Percentiles rank a stretch among this genome's conserved stretches.
These are phyloP conservation scores for Campoplex capitator DNA, from an alignment of 2,888 invertebrate genomes.

Conservation along the genomic window DNA sequence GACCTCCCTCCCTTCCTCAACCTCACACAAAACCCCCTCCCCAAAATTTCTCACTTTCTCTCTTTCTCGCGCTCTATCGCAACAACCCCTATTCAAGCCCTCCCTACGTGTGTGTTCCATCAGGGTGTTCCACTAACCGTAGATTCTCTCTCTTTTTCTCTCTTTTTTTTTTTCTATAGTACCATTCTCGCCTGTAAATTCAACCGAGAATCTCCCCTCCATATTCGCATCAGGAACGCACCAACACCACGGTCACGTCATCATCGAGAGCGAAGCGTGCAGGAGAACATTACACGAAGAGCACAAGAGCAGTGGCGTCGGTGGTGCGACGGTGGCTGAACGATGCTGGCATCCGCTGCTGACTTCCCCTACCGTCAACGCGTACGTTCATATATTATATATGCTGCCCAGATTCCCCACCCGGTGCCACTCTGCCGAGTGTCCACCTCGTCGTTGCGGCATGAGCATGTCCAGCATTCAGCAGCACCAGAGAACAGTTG, in stretches of 20 bases:
- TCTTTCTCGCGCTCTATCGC: constrained; percentile 25
- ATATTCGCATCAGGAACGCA: constrained; percentile 29
- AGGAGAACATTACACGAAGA: constrained; percentile 31
- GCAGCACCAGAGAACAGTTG: constrained; percentile 57
- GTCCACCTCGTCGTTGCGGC: constrained; percentile 67
- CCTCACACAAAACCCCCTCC: constrained; percentile 39
- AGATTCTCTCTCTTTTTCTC: constrained; percentile 45
- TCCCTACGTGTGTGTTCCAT: constrained; percentile 41
- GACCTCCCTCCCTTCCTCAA: constrained; percentile 73
- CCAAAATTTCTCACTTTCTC: constrained; percentile 37
- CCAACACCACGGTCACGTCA: constrained; percentile 45
- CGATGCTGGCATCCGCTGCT: constrained; percentile 67
- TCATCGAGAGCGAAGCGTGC: constrained; percentile 40
- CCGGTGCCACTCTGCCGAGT: constrained; percentile 69
- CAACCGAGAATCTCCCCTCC: constrained; percentile 65
- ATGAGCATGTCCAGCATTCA: constrained; percentile 62
- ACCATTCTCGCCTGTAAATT: constrained; percentile 61
- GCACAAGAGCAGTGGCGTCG: constrained; percentile 53
- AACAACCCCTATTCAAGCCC: constrained; percentile 47
- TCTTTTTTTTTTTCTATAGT: constrained; percentile 35
- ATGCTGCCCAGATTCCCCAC: constrained; percentile 58
- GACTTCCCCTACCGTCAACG: constrained; percentile 73
- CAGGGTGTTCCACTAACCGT: constrained; percentile 69
- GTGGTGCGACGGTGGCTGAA: constrained; percentile 56
- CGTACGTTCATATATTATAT: constrained; percentile 15